phyloP scores from a whole-genome alignment of 2,888 invertebrate species.

The Thelaira solivaga region DNA sequence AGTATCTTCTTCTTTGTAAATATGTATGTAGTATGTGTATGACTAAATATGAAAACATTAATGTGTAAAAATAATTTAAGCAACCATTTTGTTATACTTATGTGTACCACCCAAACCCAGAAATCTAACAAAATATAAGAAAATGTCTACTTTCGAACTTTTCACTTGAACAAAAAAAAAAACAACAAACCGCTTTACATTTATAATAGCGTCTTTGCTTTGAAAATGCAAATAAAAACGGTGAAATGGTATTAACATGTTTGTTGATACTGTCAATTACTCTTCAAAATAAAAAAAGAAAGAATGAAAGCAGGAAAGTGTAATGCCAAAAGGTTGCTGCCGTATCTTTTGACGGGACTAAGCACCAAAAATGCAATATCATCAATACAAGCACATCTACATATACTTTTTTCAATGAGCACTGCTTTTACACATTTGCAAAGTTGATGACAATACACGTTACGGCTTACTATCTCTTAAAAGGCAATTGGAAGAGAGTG shows the following conservation, averaged over 20 bases:
- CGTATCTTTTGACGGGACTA: constrained; percentile 16
- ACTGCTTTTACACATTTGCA: too few species aligned
- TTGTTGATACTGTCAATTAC: constrained; percentile 54
- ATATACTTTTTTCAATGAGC: too few species aligned
- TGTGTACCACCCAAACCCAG: constrained; percentile 13
- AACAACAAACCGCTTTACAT: not conserved
- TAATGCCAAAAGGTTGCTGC: constrained; percentile 52
- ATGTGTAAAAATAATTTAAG: constrained; percentile 30
- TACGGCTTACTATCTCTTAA: too few species aligned
- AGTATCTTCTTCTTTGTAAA: not conserved
- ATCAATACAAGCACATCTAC: constrained; percentile 16
- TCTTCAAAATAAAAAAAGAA: constrained; percentile 6
- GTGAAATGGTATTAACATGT: constrained; percentile 48
- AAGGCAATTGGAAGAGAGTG: too few species aligned
- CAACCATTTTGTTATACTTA: constrained; percentile 32
- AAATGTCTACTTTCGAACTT: constrained; percentile 31
- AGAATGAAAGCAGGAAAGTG: constrained; percentile 31
- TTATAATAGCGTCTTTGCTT: not conserved
- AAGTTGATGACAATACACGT: too few species aligned
- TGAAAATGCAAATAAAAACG: constrained; percentile 6
- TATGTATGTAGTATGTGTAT: not conserved
- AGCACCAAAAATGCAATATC: constrained; percentile 25
- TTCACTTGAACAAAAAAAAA: not conserved
- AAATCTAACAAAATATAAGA: constrained; percentile 3
- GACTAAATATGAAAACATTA: not conserved